Evolutionary conservation across 2,113 vertebrate species (phyloP).

Genomic region (Chascanopsetta lugubris): DNA sequence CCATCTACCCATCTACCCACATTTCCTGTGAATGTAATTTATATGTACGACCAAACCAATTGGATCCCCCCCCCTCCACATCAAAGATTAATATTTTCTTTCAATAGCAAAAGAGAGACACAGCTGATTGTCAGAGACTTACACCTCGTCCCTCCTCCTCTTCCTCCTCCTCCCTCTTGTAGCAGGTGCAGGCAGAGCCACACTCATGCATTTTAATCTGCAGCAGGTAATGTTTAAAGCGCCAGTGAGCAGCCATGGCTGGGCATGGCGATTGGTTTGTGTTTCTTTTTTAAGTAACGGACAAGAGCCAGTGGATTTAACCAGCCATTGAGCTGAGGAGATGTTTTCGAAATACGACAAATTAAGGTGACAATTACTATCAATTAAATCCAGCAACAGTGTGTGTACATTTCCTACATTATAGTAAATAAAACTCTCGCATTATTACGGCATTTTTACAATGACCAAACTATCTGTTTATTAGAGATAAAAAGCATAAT

Average conservation of each 20-base stretch:
- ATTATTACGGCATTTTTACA: too few relatives aligned
- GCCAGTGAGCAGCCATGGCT: slow-evolving; percentile 26
- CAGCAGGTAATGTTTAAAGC: slow-evolving; percentile 30
- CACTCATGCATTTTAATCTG: slow-evolving; percentile 57
- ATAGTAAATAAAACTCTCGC: too few relatives aligned
- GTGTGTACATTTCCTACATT: too few relatives aligned
- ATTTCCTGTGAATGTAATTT: slow-evolving; percentile 68
- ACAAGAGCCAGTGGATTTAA: not conserved
- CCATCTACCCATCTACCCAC: slow-evolving; percentile 4
- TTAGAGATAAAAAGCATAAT: too few relatives aligned
- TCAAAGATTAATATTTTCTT: slow-evolving; percentile 66
- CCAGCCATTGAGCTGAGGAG: not conserved
- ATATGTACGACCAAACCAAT: slow-evolving; percentile 61
- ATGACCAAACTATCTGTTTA: too few relatives aligned
- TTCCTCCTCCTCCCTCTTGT: slow-evolving; percentile 9
- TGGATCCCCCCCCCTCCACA: slow-evolving; percentile 66
- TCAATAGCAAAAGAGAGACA: slow-evolving; percentile 65
- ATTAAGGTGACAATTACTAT: not conserved
- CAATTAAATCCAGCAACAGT: not conserved
- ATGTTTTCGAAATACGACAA: not conserved
- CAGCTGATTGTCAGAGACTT: slow-evolving; percentile 62
- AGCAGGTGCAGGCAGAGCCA: slow-evolving; percentile 56
- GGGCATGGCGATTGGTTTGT: slow-evolving; percentile 6
- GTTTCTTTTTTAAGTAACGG: slow-evolving; percentile 26
- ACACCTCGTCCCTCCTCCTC: not conserved